Evolutionary conservation across 1,140 invertebrate species (phyloP).

Genomic region (Ceratina calcarata): DNA sequence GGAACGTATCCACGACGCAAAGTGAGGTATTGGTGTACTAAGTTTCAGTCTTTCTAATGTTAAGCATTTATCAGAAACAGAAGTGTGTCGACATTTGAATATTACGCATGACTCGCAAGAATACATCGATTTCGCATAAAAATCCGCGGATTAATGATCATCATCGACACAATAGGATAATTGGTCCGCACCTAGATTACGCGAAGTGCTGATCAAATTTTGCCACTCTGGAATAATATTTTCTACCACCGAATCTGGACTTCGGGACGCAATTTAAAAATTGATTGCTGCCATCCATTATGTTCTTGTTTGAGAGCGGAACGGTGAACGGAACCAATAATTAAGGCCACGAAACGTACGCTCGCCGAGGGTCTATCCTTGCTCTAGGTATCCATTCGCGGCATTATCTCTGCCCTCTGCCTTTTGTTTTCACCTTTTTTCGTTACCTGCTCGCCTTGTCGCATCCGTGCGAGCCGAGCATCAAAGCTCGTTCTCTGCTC

Average conservation of each 20-base stretch:
- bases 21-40: too few species aligned
- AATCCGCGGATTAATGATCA: too few species aligned
- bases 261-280: conserved; percentile 61
- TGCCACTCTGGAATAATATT: conserved; percentile 36
- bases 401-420: conserved; percentile 20
- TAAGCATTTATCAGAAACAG: too few species aligned
- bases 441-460: conserved; percentile 40
- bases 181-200: too few species aligned
- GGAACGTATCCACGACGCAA: too few species aligned
- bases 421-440: conserved; percentile 49
- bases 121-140: too few species aligned
- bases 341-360: conserved; percentile 63
- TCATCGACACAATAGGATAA: too few species aligned
- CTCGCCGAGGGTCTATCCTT: conserved; percentile 47
- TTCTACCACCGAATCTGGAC: conserved; percentile 59
- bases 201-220: not conserved
- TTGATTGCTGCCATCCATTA: conserved; percentile 77
- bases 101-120: too few species aligned
- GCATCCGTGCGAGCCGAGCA: not conserved
- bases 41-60: too few species aligned
- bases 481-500: too few species aligned
- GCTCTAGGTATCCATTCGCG: conserved; percentile 45
- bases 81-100: too few species aligned
- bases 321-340: conserved; percentile 69
- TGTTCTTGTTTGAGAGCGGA: conserved; percentile 69